Base-by-base conservation (phyloP, 2,888 invertebrate species). In the Agonopterix subpropinquella region DNA sequence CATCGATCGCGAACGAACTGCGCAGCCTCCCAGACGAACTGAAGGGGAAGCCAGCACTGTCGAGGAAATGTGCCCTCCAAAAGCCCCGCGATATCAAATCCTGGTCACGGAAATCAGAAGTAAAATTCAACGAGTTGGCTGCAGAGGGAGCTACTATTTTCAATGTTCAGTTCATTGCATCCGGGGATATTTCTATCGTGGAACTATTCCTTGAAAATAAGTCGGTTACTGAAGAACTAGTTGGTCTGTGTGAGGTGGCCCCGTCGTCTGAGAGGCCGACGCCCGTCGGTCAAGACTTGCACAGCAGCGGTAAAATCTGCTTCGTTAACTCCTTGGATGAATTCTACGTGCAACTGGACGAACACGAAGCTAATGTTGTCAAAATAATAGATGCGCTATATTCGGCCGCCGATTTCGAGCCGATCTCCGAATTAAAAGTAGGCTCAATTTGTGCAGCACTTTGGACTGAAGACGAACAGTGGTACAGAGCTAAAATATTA, bases 321-420 rank as follows among this genome's bases (percentile, higher is more conserved):
- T 92, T 92, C 61, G 85, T 92, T 1, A 92, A 92, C 62, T 91
- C 92, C 0, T 89, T 92, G 0, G 90, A 90, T 18, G 93, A 95
- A 56, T 95, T 95, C 70, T 95, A 94, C 80, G 86, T 95, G 7
- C 95, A 93, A 57, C 76, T 92, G 43, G 91, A 91, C 45, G 90
- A 89, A 47, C 82, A 88, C 10, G 77, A 89, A 0, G 67, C 86
- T 1, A 89, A 90, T 53, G 72, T 93, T 7, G 92, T 92, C 62
- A 89, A 89, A 63, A 89, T 93, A n/a, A 89, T 90, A 0, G 90
- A 91, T 43, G 87, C 84, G 56, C 76, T 93, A 54, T 70, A 79
- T 5, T 73, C 77, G n/a, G 88, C 90, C 4, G 77, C 86, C 1
- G 82, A 84, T 47, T 92, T 91, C 51, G 83, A 89, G 0, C 73